A percentile compares a stretch with the other conserved stretches of the same genome.
phyloP scores from a whole-genome alignment of 2,888 invertebrate species.

The Rhagium mordax region DNA sequence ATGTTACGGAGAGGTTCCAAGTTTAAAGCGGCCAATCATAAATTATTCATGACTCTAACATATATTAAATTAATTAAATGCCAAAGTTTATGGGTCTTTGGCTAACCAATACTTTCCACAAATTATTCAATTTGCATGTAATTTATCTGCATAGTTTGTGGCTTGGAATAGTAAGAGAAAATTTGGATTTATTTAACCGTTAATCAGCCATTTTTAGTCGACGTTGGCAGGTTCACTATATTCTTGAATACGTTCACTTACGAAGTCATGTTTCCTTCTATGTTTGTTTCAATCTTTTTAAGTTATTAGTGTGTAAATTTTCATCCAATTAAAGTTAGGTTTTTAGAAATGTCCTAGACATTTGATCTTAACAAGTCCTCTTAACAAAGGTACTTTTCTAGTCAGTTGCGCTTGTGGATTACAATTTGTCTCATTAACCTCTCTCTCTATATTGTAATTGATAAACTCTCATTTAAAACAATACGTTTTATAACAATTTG shows the following conservation, averaged over 20 bases:
- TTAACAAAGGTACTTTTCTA: too few relatives aligned
- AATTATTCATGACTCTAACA: constrained; percentile 25
- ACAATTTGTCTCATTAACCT: too few relatives aligned
- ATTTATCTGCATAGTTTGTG: constrained; percentile 9
- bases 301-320: too few relatives aligned
- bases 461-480: too few relatives aligned
- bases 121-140: constrained; percentile 25
- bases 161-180: constrained; percentile 11
- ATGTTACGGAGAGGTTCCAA: constrained; percentile 15
- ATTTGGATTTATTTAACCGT: not conserved
- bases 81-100: constrained; percentile 22
- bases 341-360: too few relatives aligned
- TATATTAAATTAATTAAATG: constrained; percentile 26
- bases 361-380: too few relatives aligned
- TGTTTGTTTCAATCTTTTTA: too few relatives aligned
- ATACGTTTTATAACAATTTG: too few relatives aligned
- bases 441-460: too few relatives aligned
- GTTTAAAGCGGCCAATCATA: constrained; percentile 22
- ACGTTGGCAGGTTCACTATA: not conserved
- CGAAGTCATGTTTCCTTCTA: too few relatives aligned
- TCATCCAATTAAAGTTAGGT: too few relatives aligned
- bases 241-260: not conserved
- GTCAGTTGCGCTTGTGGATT: too few relatives aligned
- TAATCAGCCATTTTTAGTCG: not conserved
- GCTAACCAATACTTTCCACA: constrained; percentile 16